phyloP scores from a whole-genome alignment of 2,888 invertebrate genomes.

The Taenaris catops region DNA sequence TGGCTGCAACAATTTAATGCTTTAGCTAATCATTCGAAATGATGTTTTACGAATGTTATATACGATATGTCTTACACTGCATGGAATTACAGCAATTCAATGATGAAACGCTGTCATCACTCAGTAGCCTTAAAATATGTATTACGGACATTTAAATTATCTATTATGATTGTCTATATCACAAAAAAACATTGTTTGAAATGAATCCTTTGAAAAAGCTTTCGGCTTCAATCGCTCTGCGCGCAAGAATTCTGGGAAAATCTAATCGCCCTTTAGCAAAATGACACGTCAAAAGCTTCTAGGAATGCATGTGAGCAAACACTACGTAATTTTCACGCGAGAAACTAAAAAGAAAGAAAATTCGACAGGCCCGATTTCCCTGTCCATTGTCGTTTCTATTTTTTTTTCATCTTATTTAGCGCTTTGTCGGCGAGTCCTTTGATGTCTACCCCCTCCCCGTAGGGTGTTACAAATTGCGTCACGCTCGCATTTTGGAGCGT shows the following conservation, averaged over 20 bases:
- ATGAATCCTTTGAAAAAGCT: too few species aligned
- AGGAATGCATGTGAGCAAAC: slow-evolving; percentile 27
- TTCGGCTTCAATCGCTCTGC: too few species aligned
- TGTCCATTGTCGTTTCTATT: slow-evolving; percentile 70
- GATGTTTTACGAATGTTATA: too few species aligned
- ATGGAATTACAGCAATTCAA: too few species aligned
- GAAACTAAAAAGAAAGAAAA: slow-evolving; percentile 58
- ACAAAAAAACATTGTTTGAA: too few species aligned
- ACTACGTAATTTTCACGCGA: slow-evolving; percentile 46
- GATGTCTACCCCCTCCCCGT: slow-evolving; percentile 52
- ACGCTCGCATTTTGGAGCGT: slow-evolving; percentile 58
- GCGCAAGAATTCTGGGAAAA: slow-evolving; percentile 23
- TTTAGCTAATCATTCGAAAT: too few species aligned
- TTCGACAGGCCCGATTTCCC: slow-evolving; percentile 67
- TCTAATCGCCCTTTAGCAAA: slow-evolving; percentile 24
- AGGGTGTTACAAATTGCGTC: slow-evolving; percentile 75
- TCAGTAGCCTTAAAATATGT: too few species aligned
- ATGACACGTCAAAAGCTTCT: slow-evolving; percentile 33
- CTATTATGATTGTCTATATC: too few species aligned
- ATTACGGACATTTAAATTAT: too few species aligned
- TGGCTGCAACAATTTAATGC: too few species aligned
- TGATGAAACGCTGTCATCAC: too few species aligned
- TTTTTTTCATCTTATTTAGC: slow-evolving; percentile 78
- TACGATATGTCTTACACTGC: too few species aligned
- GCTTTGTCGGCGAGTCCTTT: slow-evolving; percentile 76